Percentiles rank a stretch among this genome's conserved stretches.
Conservation (phyloP, 2,113 vertebrate species). For the Nothocercus nigrocapillus region DNA sequence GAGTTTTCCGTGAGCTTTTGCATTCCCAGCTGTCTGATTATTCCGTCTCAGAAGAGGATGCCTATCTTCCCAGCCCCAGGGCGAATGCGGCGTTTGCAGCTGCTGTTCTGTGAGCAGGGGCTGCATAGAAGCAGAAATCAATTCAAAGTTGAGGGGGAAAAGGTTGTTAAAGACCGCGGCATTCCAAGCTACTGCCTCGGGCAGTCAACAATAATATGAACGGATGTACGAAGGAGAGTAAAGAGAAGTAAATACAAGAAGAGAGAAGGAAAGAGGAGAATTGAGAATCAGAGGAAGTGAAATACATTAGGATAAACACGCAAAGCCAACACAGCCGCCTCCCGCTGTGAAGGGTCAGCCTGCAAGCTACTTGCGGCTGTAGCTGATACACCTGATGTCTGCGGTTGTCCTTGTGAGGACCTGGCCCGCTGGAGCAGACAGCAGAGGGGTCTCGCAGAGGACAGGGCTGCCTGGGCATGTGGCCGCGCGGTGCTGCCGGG, state of each 20-base stretch:
- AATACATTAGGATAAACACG: not conserved
- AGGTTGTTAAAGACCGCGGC: not conserved
- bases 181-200: not conserved
- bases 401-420: rapidly evolving
- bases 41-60: constrained; percentile 29
- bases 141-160: not conserved
- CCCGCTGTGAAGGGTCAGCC: not conserved
- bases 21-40: constrained; percentile 10
- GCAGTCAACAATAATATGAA: not conserved
- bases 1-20: not conserved
- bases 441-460: rapidly evolving
- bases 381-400: not conserved
- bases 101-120: not conserved
- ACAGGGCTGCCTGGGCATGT: rapidly evolving
- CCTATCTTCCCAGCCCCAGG: constrained; percentile 11
- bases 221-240: not conserved
- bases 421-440: not conserved
- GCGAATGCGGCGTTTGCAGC: constrained; percentile 24
- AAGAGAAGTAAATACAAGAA: not conserved
- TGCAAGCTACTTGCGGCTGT: rapidly evolving
- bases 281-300: not conserved
- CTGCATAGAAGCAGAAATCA: not conserved
- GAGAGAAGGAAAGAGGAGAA: not conserved
- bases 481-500: rapidly evolving
- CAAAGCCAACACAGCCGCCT: not conserved